phyloP scores from a whole-genome alignment of 2,888 invertebrate genomes.

The Ceratothoa steindachneri region DNA sequence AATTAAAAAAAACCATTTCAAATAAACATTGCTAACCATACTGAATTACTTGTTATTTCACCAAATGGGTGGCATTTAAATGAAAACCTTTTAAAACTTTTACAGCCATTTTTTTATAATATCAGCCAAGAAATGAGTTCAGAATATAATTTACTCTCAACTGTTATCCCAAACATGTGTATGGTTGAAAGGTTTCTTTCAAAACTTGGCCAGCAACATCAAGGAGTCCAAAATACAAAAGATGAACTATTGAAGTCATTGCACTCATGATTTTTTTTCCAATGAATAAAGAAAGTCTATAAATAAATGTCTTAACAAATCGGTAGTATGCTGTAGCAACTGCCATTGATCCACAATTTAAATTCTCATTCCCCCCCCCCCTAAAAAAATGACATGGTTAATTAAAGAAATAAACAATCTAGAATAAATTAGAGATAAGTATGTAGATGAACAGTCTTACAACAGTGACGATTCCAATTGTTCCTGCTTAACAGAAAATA shows the following conservation, averaged over 20 bases:
- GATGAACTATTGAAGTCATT: not conserved
- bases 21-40: too few species aligned
- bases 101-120: too few species aligned
- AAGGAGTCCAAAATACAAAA: not conserved
- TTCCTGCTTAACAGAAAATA: not conserved
- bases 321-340: not conserved
- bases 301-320: too few species aligned
- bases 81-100: too few species aligned
- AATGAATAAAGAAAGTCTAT: not conserved
- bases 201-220: not conserved
- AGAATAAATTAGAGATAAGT: not conserved
- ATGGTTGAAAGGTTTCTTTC: not conserved
- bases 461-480: not conserved
- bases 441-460: not conserved
- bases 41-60: too few species aligned
- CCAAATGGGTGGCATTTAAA: too few species aligned
- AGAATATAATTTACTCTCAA: not conserved
- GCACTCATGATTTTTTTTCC: not conserved
- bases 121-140: not conserved
- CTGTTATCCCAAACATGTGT: not conserved
- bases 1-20: not conserved
- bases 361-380: not conserved
- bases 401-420: not conserved
- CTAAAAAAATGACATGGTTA: not conserved
- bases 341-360: not conserved